A percentile compares a stretch with the other conserved stretches of the same genome.
Conservation (phyloP, 2,888 invertebrate genomes). For the Altica lythri region DNA sequence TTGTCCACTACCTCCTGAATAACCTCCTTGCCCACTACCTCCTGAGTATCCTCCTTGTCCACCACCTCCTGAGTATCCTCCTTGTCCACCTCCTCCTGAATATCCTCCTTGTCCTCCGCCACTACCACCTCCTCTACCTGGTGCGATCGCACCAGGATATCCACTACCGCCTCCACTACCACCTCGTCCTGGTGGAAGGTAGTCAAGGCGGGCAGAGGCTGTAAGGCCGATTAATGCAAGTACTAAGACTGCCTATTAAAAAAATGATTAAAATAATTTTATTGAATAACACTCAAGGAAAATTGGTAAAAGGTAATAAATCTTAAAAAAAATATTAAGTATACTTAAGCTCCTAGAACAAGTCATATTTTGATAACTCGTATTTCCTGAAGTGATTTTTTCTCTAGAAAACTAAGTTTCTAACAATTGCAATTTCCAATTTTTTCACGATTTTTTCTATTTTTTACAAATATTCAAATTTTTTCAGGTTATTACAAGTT, state of each 20-base stretch:
- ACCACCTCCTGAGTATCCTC: slow-evolving; percentile 34
- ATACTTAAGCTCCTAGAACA: no score
- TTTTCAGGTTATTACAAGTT: no score
- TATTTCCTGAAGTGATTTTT: no score
- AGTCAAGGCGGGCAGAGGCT: slow-evolving; percentile 46
- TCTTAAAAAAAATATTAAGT: no score
- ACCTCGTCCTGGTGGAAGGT: slow-evolving; percentile 44
- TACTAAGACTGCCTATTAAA: slow-evolving; percentile 41
- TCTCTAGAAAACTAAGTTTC: no score
- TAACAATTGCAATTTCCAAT: no score
- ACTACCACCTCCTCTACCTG: slow-evolving; percentile 25
- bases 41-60: slow-evolving; percentile 26
- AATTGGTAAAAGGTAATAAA: background rate
- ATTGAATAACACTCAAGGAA: background rate
- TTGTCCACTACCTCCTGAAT: slow-evolving; percentile 18
- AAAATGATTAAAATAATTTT: background rate
- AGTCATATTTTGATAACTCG: no score
- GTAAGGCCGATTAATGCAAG: slow-evolving; percentile 45
- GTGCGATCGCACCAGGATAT: slow-evolving; percentile 26
- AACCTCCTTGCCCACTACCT: slow-evolving; percentile 21
- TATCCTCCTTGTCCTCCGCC: slow-evolving; percentile 26
- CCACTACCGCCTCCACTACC: slow-evolving; percentile 32
- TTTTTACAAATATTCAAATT: no score
- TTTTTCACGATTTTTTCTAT: no score
- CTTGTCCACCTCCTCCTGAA: slow-evolving; percentile 36